phyloP scores from a whole-genome alignment of 1,140 invertebrate genomes.

The Drosophila novamexicana region DNA sequence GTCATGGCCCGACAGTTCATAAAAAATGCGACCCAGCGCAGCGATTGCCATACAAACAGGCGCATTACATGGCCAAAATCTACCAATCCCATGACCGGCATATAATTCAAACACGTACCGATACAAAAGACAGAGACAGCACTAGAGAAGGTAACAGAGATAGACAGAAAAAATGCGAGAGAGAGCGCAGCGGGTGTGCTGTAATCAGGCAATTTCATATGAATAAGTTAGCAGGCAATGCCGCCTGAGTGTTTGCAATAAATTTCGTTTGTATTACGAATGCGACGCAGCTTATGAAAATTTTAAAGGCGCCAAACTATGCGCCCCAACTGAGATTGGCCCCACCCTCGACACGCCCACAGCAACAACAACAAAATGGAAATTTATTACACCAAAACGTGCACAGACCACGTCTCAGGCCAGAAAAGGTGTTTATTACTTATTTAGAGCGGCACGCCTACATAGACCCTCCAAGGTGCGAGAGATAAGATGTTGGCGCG shows the following conservation, averaged over 20 bases:
- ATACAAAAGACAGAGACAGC: conserved; percentile 29
- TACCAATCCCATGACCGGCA: conserved; percentile 63
- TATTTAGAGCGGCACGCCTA: conserved; percentile 61
- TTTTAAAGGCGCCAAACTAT: conserved; percentile 77
- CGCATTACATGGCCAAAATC: conserved; percentile 56
- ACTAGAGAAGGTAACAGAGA: not conserved
- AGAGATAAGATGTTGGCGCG: conserved; percentile 9
- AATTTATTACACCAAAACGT: conserved; percentile 69
- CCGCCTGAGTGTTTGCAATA: conserved; percentile 75
- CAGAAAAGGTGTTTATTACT: conserved; percentile 74
- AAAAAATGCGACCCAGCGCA: conserved; percentile 74
- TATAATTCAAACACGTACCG: conserved; percentile 78
- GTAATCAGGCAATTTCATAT: conserved; percentile 81
- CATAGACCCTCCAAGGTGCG: conserved; percentile 6
- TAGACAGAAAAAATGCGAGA: not conserved
- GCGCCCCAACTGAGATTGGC: conserved; percentile 67
- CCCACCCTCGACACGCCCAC: not conserved
- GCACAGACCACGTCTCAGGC: conserved; percentile 22
- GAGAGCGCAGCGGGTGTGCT: conserved; percentile 33
- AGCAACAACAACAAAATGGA: conserved; percentile 54
- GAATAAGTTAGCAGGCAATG: conserved; percentile 75
- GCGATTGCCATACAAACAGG: conserved; percentile 78
- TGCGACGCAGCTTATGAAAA: conserved; percentile 73
- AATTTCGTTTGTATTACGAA: conserved; percentile 75
- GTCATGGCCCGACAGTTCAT: conserved; percentile 73